Conservation (phyloP, 2,113 vertebrate species). For the Xiphophorus hellerii region DNA sequence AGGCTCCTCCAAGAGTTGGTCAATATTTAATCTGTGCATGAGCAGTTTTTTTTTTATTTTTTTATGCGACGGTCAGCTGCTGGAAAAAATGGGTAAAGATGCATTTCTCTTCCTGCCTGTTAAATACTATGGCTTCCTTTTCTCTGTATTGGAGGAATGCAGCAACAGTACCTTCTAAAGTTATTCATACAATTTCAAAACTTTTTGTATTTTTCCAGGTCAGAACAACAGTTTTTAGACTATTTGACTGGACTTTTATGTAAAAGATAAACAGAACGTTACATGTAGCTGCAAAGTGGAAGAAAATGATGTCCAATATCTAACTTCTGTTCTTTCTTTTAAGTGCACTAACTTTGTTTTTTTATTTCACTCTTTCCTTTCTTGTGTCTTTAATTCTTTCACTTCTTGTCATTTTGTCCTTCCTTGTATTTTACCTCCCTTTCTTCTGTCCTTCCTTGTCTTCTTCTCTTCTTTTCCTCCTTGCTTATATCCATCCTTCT, state of each 20-base stretch:
- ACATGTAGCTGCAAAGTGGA: neutral
- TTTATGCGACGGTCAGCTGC: conserved; percentile 52
- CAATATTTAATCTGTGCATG: conserved; percentile 72
- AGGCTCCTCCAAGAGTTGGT: conserved; percentile 59
- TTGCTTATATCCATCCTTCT: too few relatives aligned
- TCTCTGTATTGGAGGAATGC: conserved; percentile 31
- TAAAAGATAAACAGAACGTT: neutral
- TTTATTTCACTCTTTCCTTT: too few relatives aligned
- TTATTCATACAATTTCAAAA: neutral
- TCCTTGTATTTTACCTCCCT: too few relatives aligned
- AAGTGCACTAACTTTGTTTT: too few relatives aligned
- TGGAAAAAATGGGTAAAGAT: conserved; percentile 55
- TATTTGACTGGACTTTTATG: neutral
- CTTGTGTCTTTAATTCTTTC: too few relatives aligned
- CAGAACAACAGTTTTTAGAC: too few relatives aligned
- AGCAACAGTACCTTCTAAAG: conserved; percentile 1
- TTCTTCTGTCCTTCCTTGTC: too few relatives aligned
- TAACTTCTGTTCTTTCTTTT: too few relatives aligned
- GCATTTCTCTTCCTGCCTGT: conserved; percentile 49
- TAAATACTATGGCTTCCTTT: conserved; percentile 19
- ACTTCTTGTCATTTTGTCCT: too few relatives aligned
- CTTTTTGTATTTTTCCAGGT: too few relatives aligned
- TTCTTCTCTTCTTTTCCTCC: too few relatives aligned
- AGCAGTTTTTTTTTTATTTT: neutral
- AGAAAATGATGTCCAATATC: neutral